These are phyloP conservation scores for Callospermophilus lateralis DNA, from an alignment of 2,113 vertebrate species.

Conservation along the genomic window DNA sequence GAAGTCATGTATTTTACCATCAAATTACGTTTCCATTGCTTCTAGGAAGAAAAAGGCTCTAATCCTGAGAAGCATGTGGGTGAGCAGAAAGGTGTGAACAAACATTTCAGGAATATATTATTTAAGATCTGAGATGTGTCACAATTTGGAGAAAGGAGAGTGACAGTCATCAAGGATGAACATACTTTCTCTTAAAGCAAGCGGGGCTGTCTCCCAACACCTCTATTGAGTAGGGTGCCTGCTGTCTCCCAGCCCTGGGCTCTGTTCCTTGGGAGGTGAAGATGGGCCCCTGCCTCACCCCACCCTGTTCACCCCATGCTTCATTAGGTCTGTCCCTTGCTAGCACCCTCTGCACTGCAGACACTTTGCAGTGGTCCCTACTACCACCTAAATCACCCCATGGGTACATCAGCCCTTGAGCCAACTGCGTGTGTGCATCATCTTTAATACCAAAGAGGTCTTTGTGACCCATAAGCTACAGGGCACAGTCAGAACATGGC, in stretches of 20 bases:
- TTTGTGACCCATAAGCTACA: neutral
- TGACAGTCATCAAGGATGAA: neutral
- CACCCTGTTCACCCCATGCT: neutral
- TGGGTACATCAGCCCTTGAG: neutral
- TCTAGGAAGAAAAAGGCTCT: neutral
- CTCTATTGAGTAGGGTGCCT: fast-evolving
- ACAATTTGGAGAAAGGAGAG: neutral
- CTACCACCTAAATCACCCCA: fast-evolving
- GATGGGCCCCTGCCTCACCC: neutral
- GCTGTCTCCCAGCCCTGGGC: fast-evolving
- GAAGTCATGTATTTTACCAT: neutral
- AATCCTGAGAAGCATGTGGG: neutral
- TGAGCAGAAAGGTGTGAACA: neutral
- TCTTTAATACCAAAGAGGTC: neutral
- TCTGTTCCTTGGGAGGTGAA: fast-evolving
- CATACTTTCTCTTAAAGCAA: neutral
- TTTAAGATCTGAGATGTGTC: neutral
- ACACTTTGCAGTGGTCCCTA: neutral
- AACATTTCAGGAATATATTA: constrained; percentile 23
- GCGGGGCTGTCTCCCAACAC: fast-evolving
- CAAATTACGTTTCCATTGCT: neutral
- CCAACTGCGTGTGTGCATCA: neutral
- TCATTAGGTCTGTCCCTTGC: neutral
- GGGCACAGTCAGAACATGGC: neutral
- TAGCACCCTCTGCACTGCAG: neutral